These are phyloP conservation scores for Pelecanoides urinatrix DNA, from an alignment of 2,113 vertebrate species.

Conservation along the genomic window DNA sequence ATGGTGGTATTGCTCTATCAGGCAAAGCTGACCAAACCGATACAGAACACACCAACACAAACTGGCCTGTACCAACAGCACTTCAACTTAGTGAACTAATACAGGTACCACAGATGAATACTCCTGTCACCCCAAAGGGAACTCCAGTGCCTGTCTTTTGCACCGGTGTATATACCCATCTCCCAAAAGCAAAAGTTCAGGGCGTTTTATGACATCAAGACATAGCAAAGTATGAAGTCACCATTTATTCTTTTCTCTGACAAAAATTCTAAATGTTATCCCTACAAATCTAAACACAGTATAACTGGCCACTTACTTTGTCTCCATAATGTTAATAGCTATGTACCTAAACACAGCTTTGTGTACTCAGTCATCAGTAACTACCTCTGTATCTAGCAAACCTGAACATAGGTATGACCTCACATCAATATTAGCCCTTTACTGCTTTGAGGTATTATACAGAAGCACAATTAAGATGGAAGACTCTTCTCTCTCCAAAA, in stretches of 20 bases:
- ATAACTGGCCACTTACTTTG: background rate
- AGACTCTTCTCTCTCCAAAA: background rate
- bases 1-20: rapidly evolving
- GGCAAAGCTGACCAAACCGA: background rate
- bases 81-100: rapidly evolving
- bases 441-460: constrained; percentile 3
- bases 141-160: rapidly evolving
- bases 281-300: background rate
- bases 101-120: background rate
- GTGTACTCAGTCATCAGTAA: background rate
- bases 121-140: background rate
- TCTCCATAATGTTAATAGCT: background rate
- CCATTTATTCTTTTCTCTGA: background rate
- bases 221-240: background rate
- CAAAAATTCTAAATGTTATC: background rate
- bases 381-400: background rate
- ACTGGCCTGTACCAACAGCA: rapidly evolving
- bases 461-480: background rate
- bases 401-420: background rate
- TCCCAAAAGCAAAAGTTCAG: background rate
- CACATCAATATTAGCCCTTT: background rate
- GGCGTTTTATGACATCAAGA: background rate
- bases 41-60: rapidly evolving
- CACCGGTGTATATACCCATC: too few species aligned
- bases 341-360: background rate